Evolutionary conservation across 2,888 invertebrate species (phyloP), one percentile per base, ranked within the genome.

Genomic region (Synanthedon andrenaeformis): DNA sequence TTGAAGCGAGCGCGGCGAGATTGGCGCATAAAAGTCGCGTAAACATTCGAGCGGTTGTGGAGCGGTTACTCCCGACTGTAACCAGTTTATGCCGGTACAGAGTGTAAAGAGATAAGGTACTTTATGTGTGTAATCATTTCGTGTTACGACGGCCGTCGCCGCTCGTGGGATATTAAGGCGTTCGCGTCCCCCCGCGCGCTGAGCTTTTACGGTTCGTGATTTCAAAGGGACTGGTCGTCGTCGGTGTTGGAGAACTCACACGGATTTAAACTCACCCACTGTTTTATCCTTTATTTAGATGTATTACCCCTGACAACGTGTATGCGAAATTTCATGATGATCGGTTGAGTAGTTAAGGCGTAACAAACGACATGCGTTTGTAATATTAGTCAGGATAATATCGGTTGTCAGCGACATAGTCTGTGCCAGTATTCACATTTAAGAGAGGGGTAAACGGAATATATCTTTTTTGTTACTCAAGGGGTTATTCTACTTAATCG

Each of bases 111-210:
- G 82, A 84, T 82, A 84, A 80, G 76, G 74, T 79, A 75, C 79
- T 84, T 84, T 85, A 84, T 82, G 79, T 78, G 78, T 79, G 82
- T 79, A 80, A 86, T 85, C 78, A 85, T 83, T 82, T 77, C 73
- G 75, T 77, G 76, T 81, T 81, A 84, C 77, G 74, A 72, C 72
- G 73, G 72, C 74, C 75, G 73, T 71, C 66, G 74, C 69, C 72
- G 71, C 69, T 74, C 73, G 76, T 77, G 77, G 74, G 75, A 78
- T 81, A 80, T 81, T 78, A 79, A 75, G 74, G 70, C 70, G 68
- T 66, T 66, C 64, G 62, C 66, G 66, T 65, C 62, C 66, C 61
- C 59, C 66, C 61, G 64, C 59, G 65, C 59, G 62, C 58, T 55
- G 63, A 64, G 65, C 67, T 72, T 70, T 70, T 67, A 65, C 62